A percentile compares a stretch with the other conserved stretches of the same genome.
These are phyloP conservation scores for Vanacampus margaritifer DNA, from an alignment of 2,113 vertebrate genomes.

Conservation along the genomic window DNA sequence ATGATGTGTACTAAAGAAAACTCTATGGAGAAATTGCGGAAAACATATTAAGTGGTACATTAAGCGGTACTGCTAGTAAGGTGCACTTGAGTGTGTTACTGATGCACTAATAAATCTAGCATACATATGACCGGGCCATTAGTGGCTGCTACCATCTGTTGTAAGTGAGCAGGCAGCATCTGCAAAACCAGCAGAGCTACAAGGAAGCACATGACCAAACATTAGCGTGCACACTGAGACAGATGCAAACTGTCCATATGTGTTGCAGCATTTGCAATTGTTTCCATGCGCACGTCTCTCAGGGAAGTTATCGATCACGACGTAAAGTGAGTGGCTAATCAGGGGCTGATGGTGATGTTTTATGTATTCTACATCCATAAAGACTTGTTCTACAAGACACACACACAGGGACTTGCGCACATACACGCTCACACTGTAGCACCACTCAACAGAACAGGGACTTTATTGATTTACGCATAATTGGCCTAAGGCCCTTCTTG, in stretches of 20 bases:
- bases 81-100: constrained; percentile 43
- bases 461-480: constrained; percentile 74
- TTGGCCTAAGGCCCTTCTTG: constrained; percentile 71
- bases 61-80: constrained; percentile 19
- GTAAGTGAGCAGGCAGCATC: constrained; percentile 61
- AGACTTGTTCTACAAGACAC: constrained; percentile 71
- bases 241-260: constrained; percentile 44
- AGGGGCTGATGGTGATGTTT: constrained; percentile 76
- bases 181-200: constrained; percentile 64
- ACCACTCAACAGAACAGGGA: constrained; percentile 72
- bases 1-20: constrained; percentile 3
- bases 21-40: constrained; percentile 17
- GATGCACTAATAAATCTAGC: constrained; percentile 60
- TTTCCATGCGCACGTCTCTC: constrained; percentile 76
- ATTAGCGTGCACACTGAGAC: constrained; percentile 46
- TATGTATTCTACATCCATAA: constrained; percentile 81
- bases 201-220: constrained; percentile 58
- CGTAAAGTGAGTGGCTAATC: constrained; percentile 74
- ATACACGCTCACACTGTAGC: constrained; percentile 57
- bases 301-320: constrained; percentile 75
- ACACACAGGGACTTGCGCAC: constrained; percentile 69
- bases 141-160: constrained; percentile 63
- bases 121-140: constrained; percentile 56
- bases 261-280: constrained; percentile 54
- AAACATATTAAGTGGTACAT: constrained; percentile 29